Evolutionary conservation across 2,113 vertebrate genomes (phyloP), one percentile per base, ranked within the genome.

Genomic region (Callopanchax toddi): DNA sequence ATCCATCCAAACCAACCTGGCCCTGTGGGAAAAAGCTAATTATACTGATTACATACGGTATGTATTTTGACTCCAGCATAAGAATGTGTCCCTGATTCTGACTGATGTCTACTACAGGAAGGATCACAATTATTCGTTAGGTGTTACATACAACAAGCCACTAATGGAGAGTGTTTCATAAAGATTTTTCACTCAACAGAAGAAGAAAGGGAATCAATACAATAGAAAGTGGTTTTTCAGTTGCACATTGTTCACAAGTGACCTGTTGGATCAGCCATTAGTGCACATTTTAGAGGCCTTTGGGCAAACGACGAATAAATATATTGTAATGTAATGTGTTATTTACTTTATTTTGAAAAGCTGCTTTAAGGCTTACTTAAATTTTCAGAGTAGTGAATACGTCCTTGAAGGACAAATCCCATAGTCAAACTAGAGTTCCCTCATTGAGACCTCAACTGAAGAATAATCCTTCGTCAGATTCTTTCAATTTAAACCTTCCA

Each of bases 291-390:
- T 11, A 51, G 29, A 51, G 17, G 9, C 10, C 26, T 32, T 20
- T 1, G 42, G 8, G 42, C 42, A 20, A 44, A 29, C 9, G n/a
- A 51, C 22, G 32, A 49, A 17, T 11, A 45, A 45, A 20, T 17
- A 26, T n/a, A 18, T 16, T 29, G 9, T 11, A 5, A 32, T 11
- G 10, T 32, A 16, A 12, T 11, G 1, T 51, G 11, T 51, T 42
- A 37, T 16, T 45, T 18, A 57, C 17, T 50, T 60, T 5, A 40
- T 34, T 52, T 36, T 42, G 17, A 60, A 40, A 32, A 64, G 25
- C 44, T 23, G 22, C 20, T 26, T 44, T 52, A 10, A 49, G 23
- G 5, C 46, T 58, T 45, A 21, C 12, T 44, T 43, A 43, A 25
- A 22, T 62, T 34, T 29, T 54, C 3, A n/a, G 9, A 48, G 15